These are phyloP conservation scores for Tillus elongatus DNA, from an alignment of 2,888 invertebrate genomes.

Conservation along the genomic window DNA sequence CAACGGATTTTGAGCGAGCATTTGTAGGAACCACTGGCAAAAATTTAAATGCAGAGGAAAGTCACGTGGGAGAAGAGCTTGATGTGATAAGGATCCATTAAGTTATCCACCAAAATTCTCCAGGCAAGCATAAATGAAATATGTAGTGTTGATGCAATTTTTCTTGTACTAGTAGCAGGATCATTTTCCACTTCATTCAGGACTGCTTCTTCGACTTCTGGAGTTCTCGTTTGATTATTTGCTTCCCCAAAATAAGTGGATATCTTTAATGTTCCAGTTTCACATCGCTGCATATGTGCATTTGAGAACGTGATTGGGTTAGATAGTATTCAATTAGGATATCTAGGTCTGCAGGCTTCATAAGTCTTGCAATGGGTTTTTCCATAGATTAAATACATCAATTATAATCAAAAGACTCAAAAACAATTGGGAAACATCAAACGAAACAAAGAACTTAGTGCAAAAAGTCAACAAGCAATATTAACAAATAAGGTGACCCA, in stretches of 20 bases:
- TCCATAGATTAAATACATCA: neutral
- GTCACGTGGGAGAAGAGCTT: conserved; percentile 1
- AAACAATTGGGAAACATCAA: too few species aligned
- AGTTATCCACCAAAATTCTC: neutral
- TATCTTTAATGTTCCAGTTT: conserved; percentile 6
- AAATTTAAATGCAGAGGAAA: neutral
- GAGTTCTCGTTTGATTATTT: neutral
- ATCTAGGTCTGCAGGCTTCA: neutral
- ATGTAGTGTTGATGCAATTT: conserved; percentile 4
- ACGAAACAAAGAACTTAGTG: too few species aligned
- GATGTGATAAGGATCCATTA: neutral
- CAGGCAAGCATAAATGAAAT: neutral
- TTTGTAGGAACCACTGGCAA: neutral
- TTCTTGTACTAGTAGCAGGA: conserved; percentile 5
- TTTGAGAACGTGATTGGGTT: neutral
- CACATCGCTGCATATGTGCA: neutral
- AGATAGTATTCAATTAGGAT: conserved; percentile 5
- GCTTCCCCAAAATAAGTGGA: conserved; percentile 11
- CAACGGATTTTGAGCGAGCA: neutral
- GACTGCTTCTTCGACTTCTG: conserved; percentile 6
- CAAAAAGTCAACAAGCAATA: too few species aligned
- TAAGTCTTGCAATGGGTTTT: neutral
- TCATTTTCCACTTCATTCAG: conserved; percentile 4
- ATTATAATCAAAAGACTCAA: too few species aligned
- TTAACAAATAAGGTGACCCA: too few species aligned